A percentile compares a stretch with the other conserved stretches of the same genome.
These are phyloP conservation scores for Ceyx melanurus DNA, from an alignment of 2,113 vertebrate genomes.

Conservation along the genomic window DNA sequence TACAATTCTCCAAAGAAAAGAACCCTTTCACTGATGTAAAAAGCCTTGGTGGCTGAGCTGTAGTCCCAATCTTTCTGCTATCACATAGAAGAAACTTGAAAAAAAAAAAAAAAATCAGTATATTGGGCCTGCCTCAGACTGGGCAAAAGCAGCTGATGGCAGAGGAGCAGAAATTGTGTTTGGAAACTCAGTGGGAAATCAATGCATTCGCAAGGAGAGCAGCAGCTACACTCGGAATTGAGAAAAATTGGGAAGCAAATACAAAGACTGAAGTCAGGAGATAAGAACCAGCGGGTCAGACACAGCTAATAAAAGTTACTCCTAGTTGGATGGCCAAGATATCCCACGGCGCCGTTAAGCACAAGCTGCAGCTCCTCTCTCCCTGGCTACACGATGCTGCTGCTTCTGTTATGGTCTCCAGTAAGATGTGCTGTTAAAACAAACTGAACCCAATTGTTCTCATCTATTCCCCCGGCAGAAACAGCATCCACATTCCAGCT, in stretches of 20 bases:
- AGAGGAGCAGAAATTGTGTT: neutral
- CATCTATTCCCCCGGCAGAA: neutral
- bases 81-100: neutral
- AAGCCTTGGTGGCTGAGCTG: neutral
- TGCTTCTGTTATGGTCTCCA: neutral
- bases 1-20: slow-evolving; percentile 7
- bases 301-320: neutral
- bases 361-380: neutral
- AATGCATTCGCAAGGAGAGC: neutral
- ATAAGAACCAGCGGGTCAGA: neutral
- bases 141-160: slow-evolving; percentile 40
- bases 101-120: neutral
- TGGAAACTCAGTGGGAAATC: slow-evolving; percentile 17
- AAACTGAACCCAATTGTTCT: neutral
- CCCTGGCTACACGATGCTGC: neutral
- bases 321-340: neutral
- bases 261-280: neutral
- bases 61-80: neutral
- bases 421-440: neutral
- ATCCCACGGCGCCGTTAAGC: neutral
- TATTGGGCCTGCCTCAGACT: neutral
- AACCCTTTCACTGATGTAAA: neutral
- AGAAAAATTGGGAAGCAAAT: neutral
- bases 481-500: neutral
- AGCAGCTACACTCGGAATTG: neutral